phyloP scores from a whole-genome alignment of 2,113 vertebrate genomes.

The Labeo catla region DNA sequence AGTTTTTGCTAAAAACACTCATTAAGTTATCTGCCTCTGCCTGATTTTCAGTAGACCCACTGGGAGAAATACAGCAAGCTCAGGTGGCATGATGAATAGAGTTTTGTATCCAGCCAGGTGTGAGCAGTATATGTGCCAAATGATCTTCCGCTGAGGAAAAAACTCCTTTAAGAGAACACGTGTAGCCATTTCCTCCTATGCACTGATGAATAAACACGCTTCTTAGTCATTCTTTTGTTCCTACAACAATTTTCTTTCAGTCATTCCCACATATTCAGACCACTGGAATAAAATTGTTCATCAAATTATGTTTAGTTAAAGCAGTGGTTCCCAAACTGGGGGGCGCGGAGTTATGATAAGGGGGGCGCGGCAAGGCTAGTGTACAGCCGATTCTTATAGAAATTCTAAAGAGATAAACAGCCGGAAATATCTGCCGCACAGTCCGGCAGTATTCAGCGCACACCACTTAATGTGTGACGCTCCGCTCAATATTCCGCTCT shows the following conservation, averaged over 20 bases:
- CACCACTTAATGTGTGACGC: too few species aligned
- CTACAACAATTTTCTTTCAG: background rate
- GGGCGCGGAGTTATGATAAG: too few species aligned
- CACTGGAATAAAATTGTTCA: background rate
- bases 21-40: background rate
- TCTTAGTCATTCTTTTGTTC: background rate
- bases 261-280: background rate
- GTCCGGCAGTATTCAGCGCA: too few species aligned
- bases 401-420: too few species aligned
- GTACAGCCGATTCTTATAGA: too few species aligned
- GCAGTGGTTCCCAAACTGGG: too few species aligned
- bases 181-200: background rate
- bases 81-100: slow-evolving; percentile 1
- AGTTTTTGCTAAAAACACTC: background rate
- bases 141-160: background rate
- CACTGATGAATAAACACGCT: background rate
- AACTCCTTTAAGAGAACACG: background rate
- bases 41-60: background rate
- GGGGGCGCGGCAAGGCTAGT: too few species aligned
- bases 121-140: background rate
- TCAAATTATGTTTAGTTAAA: too few species aligned
- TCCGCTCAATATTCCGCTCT: too few species aligned
- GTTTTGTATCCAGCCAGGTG: background rate
- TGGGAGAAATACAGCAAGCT: background rate
- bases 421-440: too few species aligned